Evolutionary conservation across 2,888 invertebrate species (phyloP), one percentile per base, ranked within the genome.

Genomic region (Odontomyia ornata): DNA sequence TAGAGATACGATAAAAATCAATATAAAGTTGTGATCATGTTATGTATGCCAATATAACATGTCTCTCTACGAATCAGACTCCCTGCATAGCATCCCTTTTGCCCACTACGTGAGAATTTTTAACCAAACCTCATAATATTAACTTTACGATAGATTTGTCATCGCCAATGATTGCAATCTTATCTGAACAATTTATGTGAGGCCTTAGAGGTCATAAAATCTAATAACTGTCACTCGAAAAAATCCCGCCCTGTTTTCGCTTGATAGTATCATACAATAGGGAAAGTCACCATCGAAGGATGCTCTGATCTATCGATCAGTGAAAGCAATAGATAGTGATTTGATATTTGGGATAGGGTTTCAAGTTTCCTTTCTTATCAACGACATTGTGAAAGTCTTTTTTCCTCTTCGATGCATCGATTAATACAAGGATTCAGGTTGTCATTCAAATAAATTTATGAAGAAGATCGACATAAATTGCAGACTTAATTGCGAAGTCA

Each of bases 191-290:
- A 67, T 67, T 67, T 67, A 67, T 67, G 67, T 18, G 46, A 67
- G 46, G 67, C 28, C 43, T 43, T 67, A 43, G 28, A 67, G 67
- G 46, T 67, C 67, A 67, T 67, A 67, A 67, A 67, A 46, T 67
- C 67, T 67, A 43, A 67, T 67, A 67, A 67, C 67, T 67, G 67
- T 67, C 67, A 67, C 46, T 67, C 67, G 67, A 67, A 27, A 52
- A 52, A 67, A 67, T 67, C 67, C 67, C 67, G 67, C 67, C 67
- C 67, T 43, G 28, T 46, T 23, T 1, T 67, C n/a, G 4, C 13
- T 15, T 18, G 52, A 15, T 9, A 4, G 52, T 15, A 13, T 18
- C 52, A 9, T 4, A 18, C n/a, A 52, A 13, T 52, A n/a, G 15
- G 15, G 13, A 4, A n/a, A 9, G 18, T 9, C 7, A 15, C 13